phyloP scores from a whole-genome alignment of 2,113 vertebrate genomes.

The Acrocephalus kingi region DNA sequence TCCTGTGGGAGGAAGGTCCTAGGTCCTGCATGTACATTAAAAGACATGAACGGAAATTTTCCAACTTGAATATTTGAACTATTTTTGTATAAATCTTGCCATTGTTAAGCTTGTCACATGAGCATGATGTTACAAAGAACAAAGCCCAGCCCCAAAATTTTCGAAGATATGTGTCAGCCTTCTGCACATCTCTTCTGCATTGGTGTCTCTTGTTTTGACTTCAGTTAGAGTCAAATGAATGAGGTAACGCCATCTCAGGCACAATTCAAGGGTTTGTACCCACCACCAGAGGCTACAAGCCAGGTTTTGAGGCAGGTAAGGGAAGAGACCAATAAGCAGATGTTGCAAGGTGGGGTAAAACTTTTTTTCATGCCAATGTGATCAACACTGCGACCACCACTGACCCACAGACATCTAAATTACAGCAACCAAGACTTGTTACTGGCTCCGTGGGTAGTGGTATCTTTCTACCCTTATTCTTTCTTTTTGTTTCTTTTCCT shows the following conservation, averaged over 20 bases:
- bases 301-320: neutral
- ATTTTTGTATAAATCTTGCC: neutral
- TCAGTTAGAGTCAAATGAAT: neutral
- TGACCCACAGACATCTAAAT: neutral
- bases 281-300: no score
- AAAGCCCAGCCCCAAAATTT: neutral
- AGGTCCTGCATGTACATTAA: neutral
- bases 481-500: neutral
- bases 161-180: neutral
- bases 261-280: neutral
- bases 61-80: neutral
- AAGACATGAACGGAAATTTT: neutral
- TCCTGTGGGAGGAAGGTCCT: neutral
- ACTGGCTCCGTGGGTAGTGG: neutral
- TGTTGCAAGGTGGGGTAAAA: neutral
- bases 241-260: neutral
- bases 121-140: neutral
- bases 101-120: neutral
- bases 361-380: neutral
- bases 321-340: neutral
- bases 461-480: neutral
- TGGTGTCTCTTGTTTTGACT: neutral
- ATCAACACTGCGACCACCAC: rapidly evolving
- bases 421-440: neutral
- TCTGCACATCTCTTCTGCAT: neutral